Evolutionary conservation across 2,797 vertebrate species (phyloP).

Genomic region (Artibeus jamaicensis): DNA sequence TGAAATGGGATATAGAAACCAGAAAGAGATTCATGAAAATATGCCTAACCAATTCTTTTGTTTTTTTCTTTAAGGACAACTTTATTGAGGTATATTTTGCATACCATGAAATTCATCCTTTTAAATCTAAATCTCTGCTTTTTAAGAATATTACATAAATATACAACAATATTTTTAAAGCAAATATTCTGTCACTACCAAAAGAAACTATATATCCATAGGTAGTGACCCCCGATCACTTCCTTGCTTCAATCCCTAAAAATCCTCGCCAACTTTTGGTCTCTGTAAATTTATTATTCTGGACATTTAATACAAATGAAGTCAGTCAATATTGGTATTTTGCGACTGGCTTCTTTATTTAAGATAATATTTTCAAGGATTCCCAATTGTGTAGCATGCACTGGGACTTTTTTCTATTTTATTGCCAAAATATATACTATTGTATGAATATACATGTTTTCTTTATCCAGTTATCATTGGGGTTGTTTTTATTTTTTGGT

Average conservation of each 20-base stretch:
- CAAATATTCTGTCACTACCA: neutral
- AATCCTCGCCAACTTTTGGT: neutral
- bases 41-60: neutral
- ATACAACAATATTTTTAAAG: neutral
- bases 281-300: neutral
- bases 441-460: neutral
- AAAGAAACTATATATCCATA: neutral
- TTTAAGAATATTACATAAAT: neutral
- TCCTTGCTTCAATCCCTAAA: neutral
- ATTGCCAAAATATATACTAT: neutral
- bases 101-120: neutral
- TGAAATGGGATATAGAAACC: neutral
- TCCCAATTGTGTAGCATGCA: neutral
- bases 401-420: neutral
- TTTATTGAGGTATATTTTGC: neutral
- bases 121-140: neutral
- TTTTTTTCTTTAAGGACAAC: neutral
- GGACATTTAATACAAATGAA: neutral
- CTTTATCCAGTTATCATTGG: neutral
- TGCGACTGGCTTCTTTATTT: neutral
- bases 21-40: neutral
- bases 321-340: neutral
- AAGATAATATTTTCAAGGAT: neutral
- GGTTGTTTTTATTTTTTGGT: neutral
- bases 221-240: neutral